Base-by-base conservation (phyloP, 2,113 vertebrate genomes). In the Gymnocephalus cernua region DNA sequence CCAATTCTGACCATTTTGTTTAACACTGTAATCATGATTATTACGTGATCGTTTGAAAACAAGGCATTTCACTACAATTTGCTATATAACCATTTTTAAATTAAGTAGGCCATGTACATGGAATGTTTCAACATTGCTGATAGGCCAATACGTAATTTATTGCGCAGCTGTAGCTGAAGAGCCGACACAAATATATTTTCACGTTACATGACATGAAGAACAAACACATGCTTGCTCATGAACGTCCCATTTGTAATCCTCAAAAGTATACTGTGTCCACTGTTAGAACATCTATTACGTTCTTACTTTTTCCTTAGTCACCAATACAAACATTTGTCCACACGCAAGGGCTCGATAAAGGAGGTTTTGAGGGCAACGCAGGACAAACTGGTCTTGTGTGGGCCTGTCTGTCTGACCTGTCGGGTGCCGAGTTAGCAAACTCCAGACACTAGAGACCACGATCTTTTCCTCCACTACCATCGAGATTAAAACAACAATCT, bases 111-210 rank as follows among this genome's bases (percentile, higher is more conserved):
- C 44, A 59, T 16, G 45, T 50, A 62, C 48, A 25, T 23, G 44
- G 27, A 70, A 45, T 44, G 47, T 65, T 80, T 63, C 63, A 79
- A 57, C 80, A 59, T 10, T 13, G 53, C 83, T 72, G 38, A 86
- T 50, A 57, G 8, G 63, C 57, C 56, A 45, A 21, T 86, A 35
- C 68, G 84, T 82, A n/a, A 86, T 86, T 86, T 27, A 89, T 68
- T 41, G 25, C 47, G 64, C 73, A 41, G 67, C 79, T 77, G 54
- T 12, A 70, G 83, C 71, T 47, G 25, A 58, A 63, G 61, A 48
- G 41, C 68, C 47, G 75, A 74, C 63, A 79, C 73, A 82, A 73
- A 71, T 63, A 27, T 44, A 12, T 53, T 70, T 72, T 75, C 1
- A 66, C 21, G 3, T 75, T 72, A 68, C 27, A 62, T 50, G 29